Percentiles rank a stretch among this genome's conserved stretches.
Evolutionary conservation across 2,113 vertebrate genomes (phyloP).

Genomic region (Nansenia antarctica): DNA sequence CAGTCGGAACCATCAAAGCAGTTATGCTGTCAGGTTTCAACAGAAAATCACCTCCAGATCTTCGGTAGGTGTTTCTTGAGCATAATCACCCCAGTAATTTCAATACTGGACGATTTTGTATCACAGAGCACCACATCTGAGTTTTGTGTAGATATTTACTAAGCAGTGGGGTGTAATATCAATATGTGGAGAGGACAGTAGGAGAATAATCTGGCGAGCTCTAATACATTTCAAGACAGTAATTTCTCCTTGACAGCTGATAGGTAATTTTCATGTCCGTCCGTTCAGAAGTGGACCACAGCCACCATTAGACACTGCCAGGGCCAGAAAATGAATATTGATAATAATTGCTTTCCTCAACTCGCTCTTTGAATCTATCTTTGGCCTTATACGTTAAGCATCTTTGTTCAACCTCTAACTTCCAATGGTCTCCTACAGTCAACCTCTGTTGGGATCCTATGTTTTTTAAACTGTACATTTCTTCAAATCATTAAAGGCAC

Average conservation of each 20-base stretch:
- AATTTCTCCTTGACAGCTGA: slow-evolving; percentile 65
- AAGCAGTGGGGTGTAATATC: slow-evolving; percentile 55
- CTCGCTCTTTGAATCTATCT: slow-evolving; percentile 38
- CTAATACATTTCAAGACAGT: slow-evolving; percentile 45
- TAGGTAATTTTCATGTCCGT: slow-evolving; percentile 57
- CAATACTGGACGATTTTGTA: slow-evolving; percentile 15
- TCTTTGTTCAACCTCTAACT: not conserved
- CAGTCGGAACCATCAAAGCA: slow-evolving; percentile 59
- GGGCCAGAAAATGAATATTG: slow-evolving; percentile 24
- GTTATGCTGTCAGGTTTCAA: slow-evolving; percentile 66
- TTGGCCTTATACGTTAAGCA: not conserved
- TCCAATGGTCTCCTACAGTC: no score
- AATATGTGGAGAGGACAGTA: slow-evolving; percentile 36
- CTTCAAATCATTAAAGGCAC: no score
- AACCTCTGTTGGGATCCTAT: no score
- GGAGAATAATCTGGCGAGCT: slow-evolving; percentile 30
- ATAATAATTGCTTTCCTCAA: slow-evolving; percentile 50
- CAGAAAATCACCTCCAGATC: slow-evolving; percentile 48
- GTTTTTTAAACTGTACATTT: no score
- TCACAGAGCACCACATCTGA: not conserved
- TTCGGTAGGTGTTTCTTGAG: slow-evolving; percentile 20
- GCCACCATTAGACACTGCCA: slow-evolving; percentile 49
- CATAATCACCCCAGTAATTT: slow-evolving; percentile 62
- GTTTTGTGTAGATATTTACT: slow-evolving; percentile 43
- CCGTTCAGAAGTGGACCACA: slow-evolving; percentile 53